Evolutionary conservation across 2,888 invertebrate species (phyloP).

Genomic region (Pterobdella sp.): DNA sequence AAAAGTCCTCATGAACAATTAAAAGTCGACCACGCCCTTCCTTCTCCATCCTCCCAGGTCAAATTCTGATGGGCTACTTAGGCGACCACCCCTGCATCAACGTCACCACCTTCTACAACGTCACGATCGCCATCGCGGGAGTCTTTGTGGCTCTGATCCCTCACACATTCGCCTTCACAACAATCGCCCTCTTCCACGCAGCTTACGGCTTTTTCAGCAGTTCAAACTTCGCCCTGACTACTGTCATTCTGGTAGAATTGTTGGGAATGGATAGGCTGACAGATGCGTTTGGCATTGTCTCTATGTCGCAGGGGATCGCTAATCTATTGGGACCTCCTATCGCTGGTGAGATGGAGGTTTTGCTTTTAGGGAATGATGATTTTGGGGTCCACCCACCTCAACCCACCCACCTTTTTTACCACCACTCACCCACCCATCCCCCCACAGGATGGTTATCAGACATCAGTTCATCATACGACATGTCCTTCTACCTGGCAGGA

Average conservation of each 20-base stretch:
- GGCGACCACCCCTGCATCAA: slow-evolving; percentile 77
- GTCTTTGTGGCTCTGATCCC: slow-evolving; percentile 44
- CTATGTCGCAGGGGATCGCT: slow-evolving; percentile 79
- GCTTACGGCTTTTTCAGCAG: slow-evolving; percentile 78
- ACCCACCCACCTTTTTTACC: not conserved
- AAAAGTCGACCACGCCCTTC: no score
- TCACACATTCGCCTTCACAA: slow-evolving; percentile 39
- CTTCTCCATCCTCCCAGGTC: slow-evolving; percentile 33
- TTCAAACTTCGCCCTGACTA: slow-evolving; percentile 82
- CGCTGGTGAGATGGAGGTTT: slow-evolving; percentile 64
- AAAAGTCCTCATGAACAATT: no score
- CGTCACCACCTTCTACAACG: slow-evolving; percentile 71
- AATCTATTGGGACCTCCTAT: slow-evolving; percentile 82
- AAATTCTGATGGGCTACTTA: slow-evolving; percentile 67
- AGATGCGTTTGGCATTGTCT: slow-evolving; percentile 77
- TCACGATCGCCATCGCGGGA: slow-evolving; percentile 60
- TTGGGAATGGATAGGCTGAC: slow-evolving; percentile 83
- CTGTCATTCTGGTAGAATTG: slow-evolving; percentile 79
- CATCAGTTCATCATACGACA: slow-evolving; percentile 34
- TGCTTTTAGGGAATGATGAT: not conserved
- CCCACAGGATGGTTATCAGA: slow-evolving; percentile 37
- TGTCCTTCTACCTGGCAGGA: slow-evolving; percentile 36
- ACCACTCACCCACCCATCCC: not conserved
- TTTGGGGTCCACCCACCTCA: not conserved
- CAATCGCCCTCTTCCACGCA: slow-evolving; percentile 40